phyloP scores from a whole-genome alignment of 2,888 invertebrate species.

The Clanis bilineata region DNA sequence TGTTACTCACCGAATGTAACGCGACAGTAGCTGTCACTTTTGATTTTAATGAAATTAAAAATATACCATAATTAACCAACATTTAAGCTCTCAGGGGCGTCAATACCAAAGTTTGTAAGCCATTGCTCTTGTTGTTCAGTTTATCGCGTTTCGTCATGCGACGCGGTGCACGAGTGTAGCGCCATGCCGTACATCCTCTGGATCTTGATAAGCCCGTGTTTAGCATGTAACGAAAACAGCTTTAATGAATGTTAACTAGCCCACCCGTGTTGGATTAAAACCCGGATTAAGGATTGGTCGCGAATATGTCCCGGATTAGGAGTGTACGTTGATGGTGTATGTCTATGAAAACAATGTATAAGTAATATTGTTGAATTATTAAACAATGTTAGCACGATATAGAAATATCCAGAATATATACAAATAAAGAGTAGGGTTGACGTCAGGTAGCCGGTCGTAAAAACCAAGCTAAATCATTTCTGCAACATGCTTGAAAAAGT shows the following conservation, averaged over 20 bases:
- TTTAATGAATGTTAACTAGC: conserved; percentile 20
- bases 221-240: conserved; percentile 28
- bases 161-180: conserved; percentile 24
- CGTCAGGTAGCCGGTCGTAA: no score
- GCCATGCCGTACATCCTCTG: conserved; percentile 19
- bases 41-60: no score
- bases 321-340: neutral
- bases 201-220: conserved; percentile 34
- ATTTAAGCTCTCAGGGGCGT: neutral
- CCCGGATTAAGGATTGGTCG: neutral
- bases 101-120: neutral
- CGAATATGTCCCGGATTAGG: neutral
- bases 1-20: no score
- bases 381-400: no score
- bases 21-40: no score
- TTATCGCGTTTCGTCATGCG: conserved; percentile 39
- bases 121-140: conserved; percentile 27
- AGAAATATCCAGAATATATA: no score
- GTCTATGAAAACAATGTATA: no score
- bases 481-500: no score
- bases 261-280: neutral
- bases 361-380: no score
- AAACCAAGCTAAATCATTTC: no score
- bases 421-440: no score
- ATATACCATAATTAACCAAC: no score